These are phyloP conservation scores for Mactra quadrangularis DNA, from an alignment of 1,140 invertebrate species.

Conservation along the genomic window DNA sequence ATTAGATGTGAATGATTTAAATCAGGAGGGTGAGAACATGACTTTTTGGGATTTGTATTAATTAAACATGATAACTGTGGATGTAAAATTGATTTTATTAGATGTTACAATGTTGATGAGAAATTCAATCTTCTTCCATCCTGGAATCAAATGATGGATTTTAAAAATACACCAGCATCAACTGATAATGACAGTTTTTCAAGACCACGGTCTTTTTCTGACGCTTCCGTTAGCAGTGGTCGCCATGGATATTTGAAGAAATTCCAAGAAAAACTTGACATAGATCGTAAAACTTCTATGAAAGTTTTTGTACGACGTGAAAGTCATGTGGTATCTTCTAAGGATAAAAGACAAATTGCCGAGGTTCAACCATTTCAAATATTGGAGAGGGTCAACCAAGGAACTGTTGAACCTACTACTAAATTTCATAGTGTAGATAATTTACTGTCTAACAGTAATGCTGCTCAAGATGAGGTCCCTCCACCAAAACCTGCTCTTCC, in stretches of 20 bases:
- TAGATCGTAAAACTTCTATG: slow-evolving; percentile 24
- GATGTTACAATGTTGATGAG: not conserved
- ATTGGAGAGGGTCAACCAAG: not conserved
- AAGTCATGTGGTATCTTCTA: slow-evolving; percentile 13
- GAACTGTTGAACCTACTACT: not conserved
- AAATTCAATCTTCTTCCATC: slow-evolving; percentile 12
- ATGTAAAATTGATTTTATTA: not conserved
- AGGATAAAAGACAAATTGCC: not conserved
- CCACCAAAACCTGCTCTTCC: slow-evolving; percentile 48
- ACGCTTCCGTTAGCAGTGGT: slow-evolving; percentile 46
- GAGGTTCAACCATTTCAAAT: not conserved
- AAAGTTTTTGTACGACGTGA: slow-evolving; percentile 53
- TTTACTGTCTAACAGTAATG: not conserved
- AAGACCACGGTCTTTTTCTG: slow-evolving; percentile 53
- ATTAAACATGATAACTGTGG: too few relatives aligned
- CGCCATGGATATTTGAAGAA: slow-evolving; percentile 9
- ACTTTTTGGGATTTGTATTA: too few relatives aligned
- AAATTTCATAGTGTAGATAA: slow-evolving; percentile 2
- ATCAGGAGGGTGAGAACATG: too few relatives aligned
- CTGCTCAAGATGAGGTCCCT: not conserved
- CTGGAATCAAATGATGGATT: slow-evolving; percentile 45
- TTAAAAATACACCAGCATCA: not conserved
- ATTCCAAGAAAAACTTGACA: slow-evolving; percentile 9
- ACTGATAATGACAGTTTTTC: slow-evolving; percentile 13
- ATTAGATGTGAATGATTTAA: too few relatives aligned